These are phyloP conservation scores for Sesia apiformis DNA, from an alignment of 2,888 invertebrate species.

Conservation along the genomic window DNA sequence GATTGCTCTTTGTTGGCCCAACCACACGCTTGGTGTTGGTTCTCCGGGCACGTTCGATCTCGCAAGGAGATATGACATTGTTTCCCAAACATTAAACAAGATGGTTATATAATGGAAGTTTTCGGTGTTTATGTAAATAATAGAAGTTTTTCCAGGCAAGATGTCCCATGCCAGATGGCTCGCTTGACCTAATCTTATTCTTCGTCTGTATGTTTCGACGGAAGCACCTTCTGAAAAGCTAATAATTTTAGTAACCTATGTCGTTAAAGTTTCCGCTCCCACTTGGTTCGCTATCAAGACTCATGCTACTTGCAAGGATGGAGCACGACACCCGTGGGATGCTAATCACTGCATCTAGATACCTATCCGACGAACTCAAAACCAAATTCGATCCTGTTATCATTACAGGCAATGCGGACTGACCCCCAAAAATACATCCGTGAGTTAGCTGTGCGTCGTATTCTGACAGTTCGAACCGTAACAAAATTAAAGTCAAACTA, in stretches of 20 bases:
- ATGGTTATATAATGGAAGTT: too few relatives aligned
- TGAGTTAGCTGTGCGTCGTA: slow-evolving; percentile 6
- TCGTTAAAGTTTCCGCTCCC: too few relatives aligned
- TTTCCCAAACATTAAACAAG: too few relatives aligned
- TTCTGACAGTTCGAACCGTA: slow-evolving; percentile 1
- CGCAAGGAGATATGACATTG: too few relatives aligned
- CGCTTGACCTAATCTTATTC: slow-evolving; percentile 10
- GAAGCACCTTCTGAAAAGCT: slow-evolving; percentile 9
- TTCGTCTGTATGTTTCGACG: slow-evolving; percentile 12
- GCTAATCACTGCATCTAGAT: not conserved
- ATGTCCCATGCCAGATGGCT: too few relatives aligned
- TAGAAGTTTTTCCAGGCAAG: too few relatives aligned
- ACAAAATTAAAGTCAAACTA: not conserved
- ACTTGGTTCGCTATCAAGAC: too few relatives aligned
- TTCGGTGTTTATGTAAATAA: too few relatives aligned
- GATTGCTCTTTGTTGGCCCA: not conserved
- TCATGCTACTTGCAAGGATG: too few relatives aligned
- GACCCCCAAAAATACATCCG: slow-evolving; percentile 8
- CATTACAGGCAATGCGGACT: slow-evolving; percentile 9
- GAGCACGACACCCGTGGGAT: too few relatives aligned
- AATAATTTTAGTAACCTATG: slow-evolving; percentile 6
- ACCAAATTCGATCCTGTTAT: slow-evolving; percentile 3
- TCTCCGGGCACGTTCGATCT: not conserved
- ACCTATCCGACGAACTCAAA: slow-evolving; percentile 3
- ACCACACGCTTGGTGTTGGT: not conserved